Percentiles rank a stretch among this genome's conserved stretches.
phyloP scores from a whole-genome alignment of 2,888 invertebrate genomes.

The Rhodophaea formosa region DNA sequence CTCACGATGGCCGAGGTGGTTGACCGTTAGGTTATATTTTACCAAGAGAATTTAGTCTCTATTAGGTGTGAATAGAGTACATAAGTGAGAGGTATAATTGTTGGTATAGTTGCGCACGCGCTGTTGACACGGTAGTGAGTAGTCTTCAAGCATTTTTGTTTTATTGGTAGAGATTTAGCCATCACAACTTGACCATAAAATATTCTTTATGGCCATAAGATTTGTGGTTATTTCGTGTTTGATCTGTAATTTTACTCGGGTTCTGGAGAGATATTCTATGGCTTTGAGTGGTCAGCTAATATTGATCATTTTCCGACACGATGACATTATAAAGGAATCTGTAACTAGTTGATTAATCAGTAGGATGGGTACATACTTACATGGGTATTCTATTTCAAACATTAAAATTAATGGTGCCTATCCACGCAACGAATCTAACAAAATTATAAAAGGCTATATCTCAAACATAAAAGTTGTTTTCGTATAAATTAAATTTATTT shows the following conservation, averaged over 20 bases:
- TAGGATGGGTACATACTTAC: too few species aligned
- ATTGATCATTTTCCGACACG: too few species aligned
- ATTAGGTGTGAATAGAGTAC: not conserved
- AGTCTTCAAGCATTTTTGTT: not conserved
- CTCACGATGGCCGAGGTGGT: conserved; percentile 57
- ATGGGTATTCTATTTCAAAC: too few species aligned
- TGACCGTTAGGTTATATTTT: conserved; percentile 51
- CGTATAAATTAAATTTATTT: too few species aligned
- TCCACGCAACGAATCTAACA: too few species aligned
- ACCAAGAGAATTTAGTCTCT: not conserved
- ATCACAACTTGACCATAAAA: not conserved
- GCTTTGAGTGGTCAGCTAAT: too few species aligned
- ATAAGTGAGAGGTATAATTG: not conserved
- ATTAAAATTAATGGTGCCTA: too few species aligned
- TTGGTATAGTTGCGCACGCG: conserved; percentile 20
- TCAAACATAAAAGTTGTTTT: too few species aligned
- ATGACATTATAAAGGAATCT: too few species aligned
- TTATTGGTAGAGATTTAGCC: conserved; percentile 8
- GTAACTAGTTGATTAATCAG: too few species aligned
- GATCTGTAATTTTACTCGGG: not conserved
- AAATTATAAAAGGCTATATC: too few species aligned
- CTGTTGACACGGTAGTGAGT: conserved; percentile 25
- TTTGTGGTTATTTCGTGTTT: not conserved
- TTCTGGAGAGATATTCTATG: too few species aligned
- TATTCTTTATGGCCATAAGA: not conserved